Evolutionary conservation across 2,113 vertebrate genomes (phyloP).

Genomic region (Plectropomus leopardus): DNA sequence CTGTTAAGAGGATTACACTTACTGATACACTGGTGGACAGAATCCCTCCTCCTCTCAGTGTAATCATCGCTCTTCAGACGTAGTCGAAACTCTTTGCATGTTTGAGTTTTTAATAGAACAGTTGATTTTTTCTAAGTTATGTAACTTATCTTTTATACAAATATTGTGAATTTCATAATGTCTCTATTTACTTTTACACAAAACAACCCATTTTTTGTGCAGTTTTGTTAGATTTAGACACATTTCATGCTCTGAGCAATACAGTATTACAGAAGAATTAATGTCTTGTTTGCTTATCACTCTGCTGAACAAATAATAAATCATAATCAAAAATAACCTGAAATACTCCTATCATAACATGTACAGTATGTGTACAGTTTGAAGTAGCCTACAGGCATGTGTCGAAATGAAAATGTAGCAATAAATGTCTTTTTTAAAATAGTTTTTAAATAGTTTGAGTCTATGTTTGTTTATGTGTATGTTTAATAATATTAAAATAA

Average conservation of each 20-base stretch:
- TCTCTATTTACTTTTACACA: constrained; percentile 68
- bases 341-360: constrained; percentile 65
- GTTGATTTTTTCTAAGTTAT: constrained; percentile 72
- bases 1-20: constrained; percentile 46
- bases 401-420: constrained; percentile 74
- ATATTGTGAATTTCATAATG: constrained; percentile 63
- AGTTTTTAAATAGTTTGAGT: constrained; percentile 58
- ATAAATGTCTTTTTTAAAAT: constrained; percentile 81
- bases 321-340: constrained; percentile 49
- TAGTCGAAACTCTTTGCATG: constrained; percentile 70
- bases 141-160: constrained; percentile 82
- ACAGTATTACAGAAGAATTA: constrained; percentile 51
- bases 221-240: constrained; percentile 65
- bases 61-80: constrained; percentile 49
- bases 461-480: constrained; percentile 10
- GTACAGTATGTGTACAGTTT: constrained; percentile 80
- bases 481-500: not conserved
- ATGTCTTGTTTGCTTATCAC: constrained; percentile 65
- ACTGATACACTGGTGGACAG: constrained; percentile 43
- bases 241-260: constrained; percentile 68
- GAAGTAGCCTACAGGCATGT: constrained; percentile 77
- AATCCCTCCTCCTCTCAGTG: constrained; percentile 50
- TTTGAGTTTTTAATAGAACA: constrained; percentile 70
- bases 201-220: constrained; percentile 42
- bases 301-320: constrained; percentile 45